Base-by-base conservation (phyloP, 64 coral and sea anemone species). In the Anthopleura sola region DNA sequence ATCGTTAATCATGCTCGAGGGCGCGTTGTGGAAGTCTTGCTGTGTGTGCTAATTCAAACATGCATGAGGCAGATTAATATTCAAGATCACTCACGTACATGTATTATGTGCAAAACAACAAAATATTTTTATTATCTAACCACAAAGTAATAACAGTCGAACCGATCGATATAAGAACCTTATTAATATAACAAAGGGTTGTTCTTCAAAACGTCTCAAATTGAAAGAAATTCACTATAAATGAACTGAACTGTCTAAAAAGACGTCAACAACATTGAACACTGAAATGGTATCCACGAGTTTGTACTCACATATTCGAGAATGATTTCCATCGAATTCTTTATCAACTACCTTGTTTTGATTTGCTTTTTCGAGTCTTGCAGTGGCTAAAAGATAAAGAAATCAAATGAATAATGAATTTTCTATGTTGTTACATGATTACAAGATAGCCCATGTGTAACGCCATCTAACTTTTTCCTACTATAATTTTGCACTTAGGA, bases 271-370 rank as follows among this genome's bases (percentile, higher is more conserved):
- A 71, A 71, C 21, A 66, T 56, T 18, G 17, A 56, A 21, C 23
- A 62, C n/a, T 62, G 21, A n/a, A n/a, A 26, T 3, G 21, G 21
- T 20, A 0, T 60, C n/a, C n/a, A 62, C 58, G 50, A 53, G 24
- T 62, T 33, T 15, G 14, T 48, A 91, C 89, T 91, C 49, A 91
- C 89, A 82, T 64, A 86, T 75, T 1, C 89, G 83, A 34, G 89
- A 7, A 56, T 48, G 16, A 24, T 91, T 85, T 24, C 62, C 77
- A 10, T 68, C 51, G 40, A 68, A 50, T 31, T 86, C 89, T 26
- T 84, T 32, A 18, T 83, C 82, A 2, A 60, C 76, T 3, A 44
- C 55, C 28, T 83, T 83, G 32, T 16, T 83, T 29, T 83, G 82
- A 13, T 83, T 83, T 21, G 44, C 82, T 29, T 83, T 83, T 33